phyloP scores from a whole-genome alignment of 1,140 invertebrate genomes.

The Macrocentrus cingulum region DNA sequence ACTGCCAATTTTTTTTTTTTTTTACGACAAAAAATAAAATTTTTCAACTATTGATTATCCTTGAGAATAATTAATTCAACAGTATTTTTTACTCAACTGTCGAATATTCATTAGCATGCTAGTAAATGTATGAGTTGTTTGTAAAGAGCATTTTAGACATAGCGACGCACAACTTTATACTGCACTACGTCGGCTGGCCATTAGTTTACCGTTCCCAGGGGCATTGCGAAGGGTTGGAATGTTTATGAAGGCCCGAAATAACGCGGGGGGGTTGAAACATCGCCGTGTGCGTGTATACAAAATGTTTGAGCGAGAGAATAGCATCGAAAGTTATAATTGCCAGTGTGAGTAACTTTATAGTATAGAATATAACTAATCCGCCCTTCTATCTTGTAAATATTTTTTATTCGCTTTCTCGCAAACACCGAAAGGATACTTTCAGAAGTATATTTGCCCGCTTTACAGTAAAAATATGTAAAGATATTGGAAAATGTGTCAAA shows the following conservation, averaged over 20 bases:
- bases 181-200: slow-evolving; percentile 36
- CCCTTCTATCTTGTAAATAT: not conserved
- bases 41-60: no score
- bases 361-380: no score
- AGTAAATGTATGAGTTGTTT: not conserved
- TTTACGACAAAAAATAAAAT: no score
- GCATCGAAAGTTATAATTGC: slow-evolving; percentile 53
- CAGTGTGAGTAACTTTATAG: slow-evolving; percentile 36
- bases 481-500: not conserved
- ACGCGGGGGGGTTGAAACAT: slow-evolving; percentile 24
- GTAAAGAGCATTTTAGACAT: not conserved
- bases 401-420: not conserved
- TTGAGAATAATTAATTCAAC: no score
- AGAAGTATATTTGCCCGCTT: no score
- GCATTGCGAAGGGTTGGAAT: slow-evolving; percentile 38
- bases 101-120: no score
- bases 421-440: no score
- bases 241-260: slow-evolving; percentile 37
- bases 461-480: no score
- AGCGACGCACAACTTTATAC: slow-evolving; percentile 32
- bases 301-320: slow-evolving; percentile 20
- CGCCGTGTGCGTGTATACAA: slow-evolving; percentile 27
- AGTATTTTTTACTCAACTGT: no score
- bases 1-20: no score
- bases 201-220: slow-evolving; percentile 53